Conservation (phyloP, 2,113 vertebrate genomes). For the Pungitius pungitius region DNA sequence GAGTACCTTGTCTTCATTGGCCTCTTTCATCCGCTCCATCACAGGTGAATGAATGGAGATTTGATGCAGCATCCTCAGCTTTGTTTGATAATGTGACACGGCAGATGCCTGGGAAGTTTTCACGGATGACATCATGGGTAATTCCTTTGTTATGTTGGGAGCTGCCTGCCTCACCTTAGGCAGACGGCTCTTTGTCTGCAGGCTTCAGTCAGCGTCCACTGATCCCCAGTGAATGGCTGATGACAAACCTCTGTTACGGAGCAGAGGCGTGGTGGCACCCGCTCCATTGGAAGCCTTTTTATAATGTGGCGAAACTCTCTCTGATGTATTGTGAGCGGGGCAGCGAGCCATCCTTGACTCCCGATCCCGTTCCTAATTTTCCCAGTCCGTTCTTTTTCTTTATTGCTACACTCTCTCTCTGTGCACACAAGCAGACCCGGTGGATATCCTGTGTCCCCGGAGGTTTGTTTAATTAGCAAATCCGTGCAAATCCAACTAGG, state of each 20-base stretch:
- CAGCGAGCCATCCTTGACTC: conserved; percentile 16
- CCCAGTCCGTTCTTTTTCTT: background rate
- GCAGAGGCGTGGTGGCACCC: conserved; percentile 52
- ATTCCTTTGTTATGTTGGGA: conserved; percentile 67
- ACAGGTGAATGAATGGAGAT: background rate
- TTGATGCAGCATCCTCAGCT: conserved; percentile 24
- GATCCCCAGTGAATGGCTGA: conserved; percentile 29
- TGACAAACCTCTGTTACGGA: conserved; percentile 30
- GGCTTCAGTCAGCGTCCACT: conserved; percentile 29
- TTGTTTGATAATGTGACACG: conserved; percentile 26
- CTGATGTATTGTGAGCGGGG: conserved; percentile 12
- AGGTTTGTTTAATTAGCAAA: conserved; percentile 73
- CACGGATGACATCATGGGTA: conserved; percentile 52
- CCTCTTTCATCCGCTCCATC: conserved; percentile 9
- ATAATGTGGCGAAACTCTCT: conserved; percentile 49
- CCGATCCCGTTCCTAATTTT: conserved; percentile 17
- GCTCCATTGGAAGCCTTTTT: conserved; percentile 52
- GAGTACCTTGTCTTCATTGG: conserved; percentile 55
- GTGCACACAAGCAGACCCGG: conserved; percentile 28
- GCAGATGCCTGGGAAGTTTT: conserved; percentile 57
- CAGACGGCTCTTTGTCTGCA: conserved; percentile 55
- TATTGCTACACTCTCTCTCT: conserved; percentile 26
- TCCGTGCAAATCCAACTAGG: conserved; percentile 64
- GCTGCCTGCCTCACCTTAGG: conserved; percentile 57
- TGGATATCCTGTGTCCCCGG: conserved; percentile 49